These are phyloP conservation scores for Lepus europaeus DNA, from an alignment of 2,113 vertebrate genomes.

Conservation along the genomic window DNA sequence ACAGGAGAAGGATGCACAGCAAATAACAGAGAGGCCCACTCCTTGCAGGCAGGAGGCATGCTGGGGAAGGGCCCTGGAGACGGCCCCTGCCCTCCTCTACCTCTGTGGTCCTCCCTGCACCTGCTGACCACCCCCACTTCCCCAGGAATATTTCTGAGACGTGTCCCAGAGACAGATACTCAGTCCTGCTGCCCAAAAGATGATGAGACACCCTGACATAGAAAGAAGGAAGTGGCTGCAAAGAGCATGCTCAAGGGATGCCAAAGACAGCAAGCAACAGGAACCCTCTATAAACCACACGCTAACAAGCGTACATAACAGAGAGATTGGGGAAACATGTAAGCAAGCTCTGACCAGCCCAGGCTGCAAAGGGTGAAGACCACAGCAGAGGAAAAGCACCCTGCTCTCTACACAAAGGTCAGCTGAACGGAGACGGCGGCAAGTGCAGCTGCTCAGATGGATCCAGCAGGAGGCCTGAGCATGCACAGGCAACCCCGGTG, in stretches of 20 bases:
- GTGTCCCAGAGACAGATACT: too few relatives aligned
- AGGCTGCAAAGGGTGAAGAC: background rate
- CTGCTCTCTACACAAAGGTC: background rate
- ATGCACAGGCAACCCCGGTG: too few relatives aligned
- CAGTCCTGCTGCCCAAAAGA: background rate
- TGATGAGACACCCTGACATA: background rate
- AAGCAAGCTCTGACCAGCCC: background rate
- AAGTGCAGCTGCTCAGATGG: too few relatives aligned
- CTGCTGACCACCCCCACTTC: rapidly evolving
- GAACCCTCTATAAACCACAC: background rate
- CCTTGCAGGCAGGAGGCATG: rapidly evolving
- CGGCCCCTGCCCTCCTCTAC: background rate
- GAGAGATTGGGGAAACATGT: rapidly evolving
- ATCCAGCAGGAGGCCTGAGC: background rate
- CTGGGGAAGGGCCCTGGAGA: background rate
- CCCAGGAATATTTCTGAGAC: background rate
- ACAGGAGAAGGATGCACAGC: background rate
- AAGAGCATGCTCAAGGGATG: background rate
- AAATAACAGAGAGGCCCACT: background rate
- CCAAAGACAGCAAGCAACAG: background rate
- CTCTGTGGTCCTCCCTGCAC: rapidly evolving
- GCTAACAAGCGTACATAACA: too few relatives aligned
- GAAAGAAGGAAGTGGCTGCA: background rate
- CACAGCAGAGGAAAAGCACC: background rate
- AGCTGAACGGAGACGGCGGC: background rate